Percentiles rank a stretch among this genome's conserved stretches.
phyloP scores from a whole-genome alignment of 2,888 invertebrate genomes.

The Brachylomia viminalis region DNA sequence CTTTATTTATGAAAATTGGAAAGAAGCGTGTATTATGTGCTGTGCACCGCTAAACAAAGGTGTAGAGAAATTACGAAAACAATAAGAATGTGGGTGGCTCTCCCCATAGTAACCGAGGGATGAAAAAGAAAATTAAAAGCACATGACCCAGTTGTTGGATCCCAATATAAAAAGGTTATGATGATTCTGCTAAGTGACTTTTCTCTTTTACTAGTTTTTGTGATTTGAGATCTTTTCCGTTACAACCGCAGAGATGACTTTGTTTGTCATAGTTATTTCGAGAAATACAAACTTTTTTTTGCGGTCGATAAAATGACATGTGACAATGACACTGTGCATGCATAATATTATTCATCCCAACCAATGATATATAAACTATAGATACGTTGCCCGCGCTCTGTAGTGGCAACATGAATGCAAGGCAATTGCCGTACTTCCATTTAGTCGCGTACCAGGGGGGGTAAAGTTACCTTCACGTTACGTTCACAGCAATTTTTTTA shows the following conservation, averaged over 20 bases:
- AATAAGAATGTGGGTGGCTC: not conserved
- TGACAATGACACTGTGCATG: not conserved
- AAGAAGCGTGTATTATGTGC: not conserved
- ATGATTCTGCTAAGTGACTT: not conserved
- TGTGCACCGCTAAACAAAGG: not conserved
- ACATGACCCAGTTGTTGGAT: not conserved
- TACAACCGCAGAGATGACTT: not conserved
- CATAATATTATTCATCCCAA: not conserved
- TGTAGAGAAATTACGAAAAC: not conserved
- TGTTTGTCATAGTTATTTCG: not conserved
- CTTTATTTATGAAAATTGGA: not conserved
- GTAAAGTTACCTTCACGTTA: no score
- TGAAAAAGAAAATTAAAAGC: not conserved
- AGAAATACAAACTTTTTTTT: not conserved
- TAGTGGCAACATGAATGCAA: no score
- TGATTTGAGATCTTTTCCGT: not conserved
- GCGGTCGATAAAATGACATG: not conserved
- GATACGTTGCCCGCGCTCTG: no score
- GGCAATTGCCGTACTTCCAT: no score
- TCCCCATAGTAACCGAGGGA: not conserved
- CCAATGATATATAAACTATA: no score
- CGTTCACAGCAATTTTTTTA: no score
- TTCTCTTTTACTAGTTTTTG: not conserved
- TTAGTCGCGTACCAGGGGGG: no score
- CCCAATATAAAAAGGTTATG: not conserved